These are phyloP conservation scores for Hepsetus odoe DNA, from an alignment of 2,113 vertebrate genomes.

Conservation along the genomic window DNA sequence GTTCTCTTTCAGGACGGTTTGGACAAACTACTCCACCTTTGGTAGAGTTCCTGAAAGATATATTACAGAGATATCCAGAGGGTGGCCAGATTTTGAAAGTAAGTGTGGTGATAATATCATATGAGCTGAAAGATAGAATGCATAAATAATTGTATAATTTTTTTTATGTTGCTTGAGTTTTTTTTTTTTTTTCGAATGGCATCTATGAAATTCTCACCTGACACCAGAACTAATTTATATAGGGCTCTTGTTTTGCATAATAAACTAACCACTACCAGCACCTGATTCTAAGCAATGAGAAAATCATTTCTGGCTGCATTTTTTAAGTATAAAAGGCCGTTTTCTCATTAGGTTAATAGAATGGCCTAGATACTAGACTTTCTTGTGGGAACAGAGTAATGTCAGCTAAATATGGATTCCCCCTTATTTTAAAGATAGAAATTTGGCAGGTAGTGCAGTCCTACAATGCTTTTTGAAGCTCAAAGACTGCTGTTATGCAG, in stretches of 20 bases:
- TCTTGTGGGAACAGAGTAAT: not conserved
- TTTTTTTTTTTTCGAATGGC: no score
- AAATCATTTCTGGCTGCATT: no score
- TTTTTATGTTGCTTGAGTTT: no score
- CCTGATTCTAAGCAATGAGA: no score
- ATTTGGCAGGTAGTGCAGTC: not conserved
- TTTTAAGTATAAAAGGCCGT: no score
- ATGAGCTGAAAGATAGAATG: not conserved
- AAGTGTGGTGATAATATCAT: slow-evolving; percentile 50
- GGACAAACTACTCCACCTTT: slow-evolving; percentile 97
- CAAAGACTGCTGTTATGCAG: not conserved
- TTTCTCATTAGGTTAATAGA: no score
- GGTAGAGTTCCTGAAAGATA: slow-evolving; percentile 98
- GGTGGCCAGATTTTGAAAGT: slow-evolving; percentile 99
- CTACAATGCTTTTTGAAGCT: not conserved
- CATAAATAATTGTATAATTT: no score
- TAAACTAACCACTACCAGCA: no score
- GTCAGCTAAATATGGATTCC: not conserved
- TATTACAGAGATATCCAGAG: slow-evolving; percentile 95
- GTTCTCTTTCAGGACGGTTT: slow-evolving; percentile 85
- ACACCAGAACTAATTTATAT: not conserved
- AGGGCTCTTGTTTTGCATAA: not conserved
- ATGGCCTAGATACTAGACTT: not conserved
- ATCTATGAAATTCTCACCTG: not conserved
- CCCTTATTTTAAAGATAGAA: not conserved